Conservation (phyloP, 2,797 vertebrate genomes). For the Falco rusticolus region DNA sequence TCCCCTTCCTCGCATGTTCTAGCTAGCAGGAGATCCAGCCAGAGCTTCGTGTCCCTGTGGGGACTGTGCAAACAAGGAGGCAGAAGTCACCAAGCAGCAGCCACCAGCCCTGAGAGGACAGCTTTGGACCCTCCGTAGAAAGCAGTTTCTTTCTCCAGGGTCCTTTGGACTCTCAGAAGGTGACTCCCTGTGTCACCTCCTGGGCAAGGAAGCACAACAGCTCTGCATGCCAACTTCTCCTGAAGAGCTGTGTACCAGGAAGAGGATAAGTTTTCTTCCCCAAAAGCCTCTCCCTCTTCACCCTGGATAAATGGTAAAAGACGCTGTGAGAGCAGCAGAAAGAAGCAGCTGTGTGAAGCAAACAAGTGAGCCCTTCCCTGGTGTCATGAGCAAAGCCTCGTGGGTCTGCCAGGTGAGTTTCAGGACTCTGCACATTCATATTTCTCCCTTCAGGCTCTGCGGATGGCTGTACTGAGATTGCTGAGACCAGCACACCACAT, state of each 20-base stretch:
- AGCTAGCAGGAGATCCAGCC: neutral
- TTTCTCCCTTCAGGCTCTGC: neutral
- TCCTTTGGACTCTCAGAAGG: neutral
- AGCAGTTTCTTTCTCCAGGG: neutral
- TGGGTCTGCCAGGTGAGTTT: neutral
- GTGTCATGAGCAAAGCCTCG: accelerated
- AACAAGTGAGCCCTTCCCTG: neutral
- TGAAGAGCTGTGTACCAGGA: neutral
- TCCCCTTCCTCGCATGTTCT: neutral
- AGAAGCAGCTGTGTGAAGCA: neutral
- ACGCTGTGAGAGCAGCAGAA: neutral
- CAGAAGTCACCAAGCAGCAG: neutral
- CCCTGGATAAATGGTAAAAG: neutral
- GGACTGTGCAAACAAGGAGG: neutral
- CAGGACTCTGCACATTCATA: neutral
- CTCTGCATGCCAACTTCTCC: neutral
- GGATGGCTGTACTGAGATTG: accelerated
- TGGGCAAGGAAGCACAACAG: neutral
- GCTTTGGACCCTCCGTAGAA: neutral
- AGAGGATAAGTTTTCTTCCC: neutral
- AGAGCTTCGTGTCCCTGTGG: neutral
- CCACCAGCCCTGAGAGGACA: neutral
- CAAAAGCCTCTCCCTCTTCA: neutral
- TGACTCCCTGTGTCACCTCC: neutral
- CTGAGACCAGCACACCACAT: neutral